Evolutionary conservation across 1,140 invertebrate species (phyloP), one percentile per base, ranked within the genome.

Genomic region (Drosophila orosa): DNA sequence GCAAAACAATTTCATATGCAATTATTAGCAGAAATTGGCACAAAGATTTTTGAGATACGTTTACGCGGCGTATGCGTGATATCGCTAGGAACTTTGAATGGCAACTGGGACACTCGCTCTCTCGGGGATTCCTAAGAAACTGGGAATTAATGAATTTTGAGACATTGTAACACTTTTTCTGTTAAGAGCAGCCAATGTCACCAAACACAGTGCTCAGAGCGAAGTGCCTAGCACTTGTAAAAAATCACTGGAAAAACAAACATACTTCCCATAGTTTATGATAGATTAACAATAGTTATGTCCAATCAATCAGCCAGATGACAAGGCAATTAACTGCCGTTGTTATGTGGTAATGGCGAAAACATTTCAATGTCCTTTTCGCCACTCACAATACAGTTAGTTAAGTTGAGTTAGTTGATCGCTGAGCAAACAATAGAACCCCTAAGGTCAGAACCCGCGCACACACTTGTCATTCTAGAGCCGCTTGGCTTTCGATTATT

Each of bases 291-390:
- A 33, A 22, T 54, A 59, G 78, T 81, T 87, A 79, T 80, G 74
- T 77, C 83, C 76, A 74, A 86, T 86, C 83, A 83, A 86, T 83
- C 83, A 86, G 74, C 22, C 69, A 35, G 56, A 83, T 87, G 84
- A 83, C 83, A 40, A 15, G 35, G 56, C 67, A 56, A 48, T 68
- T 61, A 40, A 68, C 54, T 55, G 37, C 44, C 24, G 8, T 10
- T 17, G 33, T n/a, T 22, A 77, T 84, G 67, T 37, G 54, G 50
- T 78, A 72, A 85, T 61, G 73, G 82, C 79, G 47, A 56, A 83
- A 89, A 67, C 69, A 87, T 87, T 87, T 87, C 84, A 87, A 87
- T 87, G 84, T 87, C 84, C 84, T 87, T 87, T 73, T 50, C 55
- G 54, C 61, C 67, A 73, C 58, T 47, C 45, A 54, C 56, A 78